Percentiles rank a stretch among this genome's conserved stretches.
These are phyloP conservation scores for Sycophila texana DNA, from an alignment of 2,888 invertebrate genomes.

Conservation along the genomic window DNA sequence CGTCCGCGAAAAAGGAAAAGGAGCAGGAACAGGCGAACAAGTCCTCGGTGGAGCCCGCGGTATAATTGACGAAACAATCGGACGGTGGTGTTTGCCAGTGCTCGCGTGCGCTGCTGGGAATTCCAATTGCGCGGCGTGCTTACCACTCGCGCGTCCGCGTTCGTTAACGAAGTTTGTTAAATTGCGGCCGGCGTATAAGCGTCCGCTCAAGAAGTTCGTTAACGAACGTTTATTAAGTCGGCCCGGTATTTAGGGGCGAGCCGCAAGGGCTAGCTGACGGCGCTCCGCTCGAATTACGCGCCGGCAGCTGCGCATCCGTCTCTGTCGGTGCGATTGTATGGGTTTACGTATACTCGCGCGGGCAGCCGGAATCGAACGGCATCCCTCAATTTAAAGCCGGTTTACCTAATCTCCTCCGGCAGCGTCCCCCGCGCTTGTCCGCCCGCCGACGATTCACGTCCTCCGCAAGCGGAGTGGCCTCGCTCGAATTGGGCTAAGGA, in stretches of 20 bases:
- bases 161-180: slow-evolving; percentile 54
- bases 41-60: neutral
- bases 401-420: slow-evolving; percentile 25
- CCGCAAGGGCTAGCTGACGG: neutral
- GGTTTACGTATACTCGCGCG: neutral
- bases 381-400: slow-evolving; percentile 36
- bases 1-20: neutral
- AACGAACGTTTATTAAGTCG: slow-evolving; percentile 56
- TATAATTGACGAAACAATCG: slow-evolving; percentile 44
- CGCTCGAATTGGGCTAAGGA: too few relatives aligned
- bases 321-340: neutral
- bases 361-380: slow-evolving; percentile 19
- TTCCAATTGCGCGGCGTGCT: slow-evolving; percentile 41
- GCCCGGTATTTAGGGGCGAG: slow-evolving; percentile 6
- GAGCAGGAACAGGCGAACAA: neutral
- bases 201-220: slow-evolving; percentile 50
- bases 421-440: neutral
- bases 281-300: neutral
- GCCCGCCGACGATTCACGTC: neutral
- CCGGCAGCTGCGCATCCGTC: neutral
- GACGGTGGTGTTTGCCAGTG: slow-evolving; percentile 8
- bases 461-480: too few relatives aligned
- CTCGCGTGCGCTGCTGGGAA: slow-evolving; percentile 17
- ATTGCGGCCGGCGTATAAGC: slow-evolving; percentile 41
- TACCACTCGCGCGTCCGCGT: neutral